Evolutionary conservation across 2,888 invertebrate genomes (phyloP), one percentile per base, ranked within the genome.

Genomic region (Clusia tigrina): DNA sequence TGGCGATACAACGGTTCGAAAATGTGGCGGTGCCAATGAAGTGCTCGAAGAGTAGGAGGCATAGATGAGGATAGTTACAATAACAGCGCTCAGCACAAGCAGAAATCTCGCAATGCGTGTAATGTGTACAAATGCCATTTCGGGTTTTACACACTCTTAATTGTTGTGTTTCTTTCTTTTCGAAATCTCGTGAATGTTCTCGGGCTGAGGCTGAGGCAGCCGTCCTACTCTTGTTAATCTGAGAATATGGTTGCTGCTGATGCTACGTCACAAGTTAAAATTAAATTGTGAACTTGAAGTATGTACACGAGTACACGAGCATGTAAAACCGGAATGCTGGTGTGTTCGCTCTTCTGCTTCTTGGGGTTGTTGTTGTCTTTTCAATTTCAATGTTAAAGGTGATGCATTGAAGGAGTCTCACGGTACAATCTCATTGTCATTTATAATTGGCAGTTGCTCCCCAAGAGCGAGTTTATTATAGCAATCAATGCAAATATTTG

Each of bases 41-140:
- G 80, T 77, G 65, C 81, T 79, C 62, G 83, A 82, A 64, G 83
- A 85, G 69, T 85, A 85, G 17, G 85, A 85, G 38, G 86, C 84
- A 71, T 86, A 86, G 26, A 85, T 82, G 65, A 86, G 83, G 65
- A 86, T 83, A 51, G 85, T 84, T 60, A 86, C 74, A 67, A 84
- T 78, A 52, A 85, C 80, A 62, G 81, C 84, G 42, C 77, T 75
- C 63, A 85, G 73, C 63, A 85, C 79, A 67, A 85, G 74, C 61
- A 85, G 75, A 73, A 85, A 85, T 62, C 86, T 80, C 67, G 85
- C 69, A 67, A 85, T 81, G 69, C 86, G 84, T 70, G 82, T 81
- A 72, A 83, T 83, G 69, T 83, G 84, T 61, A 83, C 60, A 70
- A 63, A 76, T 63, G 78, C 67, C 69, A 71, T 74, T 59, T 60